Evolutionary conservation across 2,888 invertebrate species (phyloP), one percentile per base, ranked within the genome.

Genomic region (Thumatha senex): DNA sequence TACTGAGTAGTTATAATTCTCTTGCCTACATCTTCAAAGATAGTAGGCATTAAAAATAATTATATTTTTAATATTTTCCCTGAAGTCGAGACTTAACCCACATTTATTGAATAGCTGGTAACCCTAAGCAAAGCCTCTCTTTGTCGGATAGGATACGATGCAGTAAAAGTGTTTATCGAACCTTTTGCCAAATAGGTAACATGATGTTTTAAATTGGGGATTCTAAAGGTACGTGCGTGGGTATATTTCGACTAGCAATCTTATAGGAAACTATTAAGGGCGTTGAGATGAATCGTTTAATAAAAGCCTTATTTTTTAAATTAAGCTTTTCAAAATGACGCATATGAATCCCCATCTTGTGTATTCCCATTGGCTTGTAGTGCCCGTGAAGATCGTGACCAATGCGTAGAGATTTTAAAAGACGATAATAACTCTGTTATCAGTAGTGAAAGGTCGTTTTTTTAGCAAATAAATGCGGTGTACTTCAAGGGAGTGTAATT

Each of bases 141-240:
- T 66, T 66, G 65, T 66, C 66, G 66, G 65, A 39, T 5, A 43
- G 54, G 54, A 66, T 61, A 66, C 65, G 65, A 66, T 56, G 65
- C 41, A 57, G 54, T 66, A 61, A 66, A 66, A 34, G 36, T 30
- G 39, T 38, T 12, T 39, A 48, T 48, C 35, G 47, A 48, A 24
- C 40, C 31, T 40, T 34, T 44, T 48, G 43, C 44, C 47, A 48
- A 52, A 52, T 52, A 36, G 40, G 48, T 46, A 44, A 45, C 31
- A 45, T 62, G 51, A 63, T 48, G 55, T 58, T 40, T 43, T 61
- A 52, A 54, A 63, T 63, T 58, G 48, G 45, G 54, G 35, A 51
- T 56, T 51, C 35, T 40, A 53, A 39, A 51, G 41, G 52, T 44
- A 48, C 47, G n/a, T 47, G 56, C 38, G 48, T 39, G 35, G 56